phyloP scores from a whole-genome alignment of 2,888 invertebrate genomes.

The Oligia fasciuncula region DNA sequence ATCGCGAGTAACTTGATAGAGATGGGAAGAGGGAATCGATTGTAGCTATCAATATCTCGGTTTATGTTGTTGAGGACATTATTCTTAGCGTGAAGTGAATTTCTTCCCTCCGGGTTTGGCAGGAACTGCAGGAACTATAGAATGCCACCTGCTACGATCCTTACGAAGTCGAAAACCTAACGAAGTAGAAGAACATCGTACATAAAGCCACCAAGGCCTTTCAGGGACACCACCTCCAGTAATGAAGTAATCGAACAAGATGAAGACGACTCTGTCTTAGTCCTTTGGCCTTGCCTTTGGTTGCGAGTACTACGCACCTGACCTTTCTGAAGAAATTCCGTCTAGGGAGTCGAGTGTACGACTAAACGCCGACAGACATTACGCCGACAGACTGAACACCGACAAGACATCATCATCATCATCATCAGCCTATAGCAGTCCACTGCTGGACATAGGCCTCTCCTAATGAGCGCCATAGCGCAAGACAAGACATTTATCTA shows the following conservation, averaged over 20 bases:
- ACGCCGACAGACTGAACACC: too few species aligned
- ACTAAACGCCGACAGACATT: too few species aligned
- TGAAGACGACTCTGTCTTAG: too few species aligned
- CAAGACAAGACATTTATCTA: too few species aligned
- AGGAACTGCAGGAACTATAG: too few species aligned
- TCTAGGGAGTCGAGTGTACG: not conserved
- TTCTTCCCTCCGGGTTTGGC: not conserved
- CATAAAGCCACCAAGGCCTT: not conserved
- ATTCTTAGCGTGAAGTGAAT: not conserved
- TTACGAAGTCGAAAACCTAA: not conserved
- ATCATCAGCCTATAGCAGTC: too few species aligned
- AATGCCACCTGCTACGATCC: not conserved
- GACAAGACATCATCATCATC: too few species aligned
- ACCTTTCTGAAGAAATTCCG: not conserved
- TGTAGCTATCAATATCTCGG: not conserved
- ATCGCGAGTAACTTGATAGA: slow-evolving; percentile 70
- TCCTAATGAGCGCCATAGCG: too few species aligned
- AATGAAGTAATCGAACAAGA: too few species aligned
- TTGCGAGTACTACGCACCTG: not conserved
- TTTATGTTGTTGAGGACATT: not conserved
- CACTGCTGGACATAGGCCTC: too few species aligned
- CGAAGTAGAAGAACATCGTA: not conserved
- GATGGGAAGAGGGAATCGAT: slow-evolving; percentile 37
- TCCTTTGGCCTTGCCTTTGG: not conserved
- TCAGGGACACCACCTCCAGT: not conserved